Evolutionary conservation across 30 jellyfish, hydroid and myxozoan genomes (phyloP).

Genomic region (Aurelia coerulea): DNA sequence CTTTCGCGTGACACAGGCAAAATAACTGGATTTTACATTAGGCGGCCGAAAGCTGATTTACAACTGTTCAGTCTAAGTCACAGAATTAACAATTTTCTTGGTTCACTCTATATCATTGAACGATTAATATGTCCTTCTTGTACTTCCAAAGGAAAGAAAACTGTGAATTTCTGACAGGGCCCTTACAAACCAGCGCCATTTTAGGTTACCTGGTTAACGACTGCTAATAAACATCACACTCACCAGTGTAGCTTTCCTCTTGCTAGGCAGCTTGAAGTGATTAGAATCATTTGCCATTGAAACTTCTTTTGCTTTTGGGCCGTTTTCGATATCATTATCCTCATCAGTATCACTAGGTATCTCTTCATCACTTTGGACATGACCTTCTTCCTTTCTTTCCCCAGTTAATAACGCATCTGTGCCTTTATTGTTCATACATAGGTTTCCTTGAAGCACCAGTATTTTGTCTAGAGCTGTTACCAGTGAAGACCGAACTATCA

Average conservation of each 20-base stretch:
- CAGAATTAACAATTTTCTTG: too few relatives aligned
- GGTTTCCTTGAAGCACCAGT: slow-evolving; percentile 46
- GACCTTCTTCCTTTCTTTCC: slow-evolving; percentile 26
- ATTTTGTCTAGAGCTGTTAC: slow-evolving; percentile 35
- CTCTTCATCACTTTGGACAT: slow-evolving; percentile 50
- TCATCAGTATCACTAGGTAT: slow-evolving; percentile 48
- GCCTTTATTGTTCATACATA: slow-evolving; percentile 33
- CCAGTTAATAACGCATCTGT: slow-evolving; percentile 30
- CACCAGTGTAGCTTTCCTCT: slow-evolving; percentile 60
- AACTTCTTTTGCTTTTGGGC: not conserved
- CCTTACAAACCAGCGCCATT: too few relatives aligned
- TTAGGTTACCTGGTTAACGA: too few relatives aligned
- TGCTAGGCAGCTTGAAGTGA: slow-evolving; percentile 20
- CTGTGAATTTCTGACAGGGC: too few relatives aligned
- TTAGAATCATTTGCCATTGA: not conserved
- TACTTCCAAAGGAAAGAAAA: too few relatives aligned
- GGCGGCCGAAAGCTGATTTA: too few relatives aligned
- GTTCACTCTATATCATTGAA: too few relatives aligned
- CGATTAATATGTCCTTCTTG: too few relatives aligned
- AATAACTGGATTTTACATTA: too few relatives aligned
- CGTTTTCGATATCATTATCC: slow-evolving; percentile 19
- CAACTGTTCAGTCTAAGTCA: too few relatives aligned
- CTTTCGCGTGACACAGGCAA: too few relatives aligned
- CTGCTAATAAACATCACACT: not conserved
- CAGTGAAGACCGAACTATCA: slow-evolving; percentile 4